Conservation (phyloP, 2,797 vertebrate species). For the Argyrosomus regius region DNA sequence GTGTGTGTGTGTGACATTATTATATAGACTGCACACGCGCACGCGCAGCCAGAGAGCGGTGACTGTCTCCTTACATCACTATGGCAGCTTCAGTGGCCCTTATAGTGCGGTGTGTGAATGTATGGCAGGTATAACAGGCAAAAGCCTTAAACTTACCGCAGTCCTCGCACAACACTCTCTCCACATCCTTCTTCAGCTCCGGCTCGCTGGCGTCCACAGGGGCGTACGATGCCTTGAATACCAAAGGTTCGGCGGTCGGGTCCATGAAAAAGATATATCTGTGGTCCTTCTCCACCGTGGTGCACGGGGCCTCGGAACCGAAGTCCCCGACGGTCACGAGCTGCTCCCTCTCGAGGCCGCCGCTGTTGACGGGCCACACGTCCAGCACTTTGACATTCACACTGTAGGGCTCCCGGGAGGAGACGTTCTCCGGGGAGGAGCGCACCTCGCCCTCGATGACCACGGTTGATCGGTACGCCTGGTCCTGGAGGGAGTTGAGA, state of each 20-base stretch:
- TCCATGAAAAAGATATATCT: conserved; percentile 98
- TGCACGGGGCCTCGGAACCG: conserved; percentile 90
- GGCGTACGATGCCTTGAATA: conserved; percentile 94
- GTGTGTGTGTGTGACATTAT: conserved; percentile 24
- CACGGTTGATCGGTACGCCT: conserved; percentile 94
- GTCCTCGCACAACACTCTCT: conserved; percentile 93
- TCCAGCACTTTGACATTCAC: conserved; percentile 95
- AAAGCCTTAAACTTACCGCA: conserved; percentile 92
- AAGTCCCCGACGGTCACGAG: conserved; percentile 94
- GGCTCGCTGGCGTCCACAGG: conserved; percentile 93
- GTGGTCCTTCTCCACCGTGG: conserved; percentile 94
- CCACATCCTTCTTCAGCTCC: conserved; percentile 95
- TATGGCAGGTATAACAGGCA: conserved; percentile 57
- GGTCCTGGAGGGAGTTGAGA: conserved; percentile 95
- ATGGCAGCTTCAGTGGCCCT: conserved; percentile 69
- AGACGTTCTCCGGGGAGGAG: conserved; percentile 88
- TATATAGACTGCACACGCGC: conserved; percentile 54
- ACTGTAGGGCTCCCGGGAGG: conserved; percentile 87
- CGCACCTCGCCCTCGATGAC: conserved; percentile 98
- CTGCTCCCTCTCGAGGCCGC: conserved; percentile 94
- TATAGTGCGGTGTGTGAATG: conserved; percentile 56
- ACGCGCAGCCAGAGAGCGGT: conserved; percentile 59
- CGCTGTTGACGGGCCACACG: conserved; percentile 95
- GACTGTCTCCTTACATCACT: conserved; percentile 76
- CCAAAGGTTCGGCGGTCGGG: conserved; percentile 92